phyloP scores from a whole-genome alignment of 2,797 vertebrate genomes.

The Rallus crepitans region DNA sequence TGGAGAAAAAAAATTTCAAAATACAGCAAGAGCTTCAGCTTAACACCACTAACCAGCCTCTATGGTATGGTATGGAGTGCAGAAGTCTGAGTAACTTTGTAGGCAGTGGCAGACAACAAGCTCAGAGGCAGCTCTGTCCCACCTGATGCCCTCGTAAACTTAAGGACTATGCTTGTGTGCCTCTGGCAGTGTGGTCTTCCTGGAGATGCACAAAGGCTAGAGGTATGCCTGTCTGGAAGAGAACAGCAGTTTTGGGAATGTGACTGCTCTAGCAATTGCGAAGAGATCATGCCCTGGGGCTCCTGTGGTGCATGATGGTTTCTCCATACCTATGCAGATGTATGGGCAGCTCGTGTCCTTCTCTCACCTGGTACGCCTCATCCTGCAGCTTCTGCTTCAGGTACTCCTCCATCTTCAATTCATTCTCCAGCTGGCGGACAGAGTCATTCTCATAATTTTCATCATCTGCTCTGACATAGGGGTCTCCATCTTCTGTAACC shows the following conservation, averaged over 20 bases:
- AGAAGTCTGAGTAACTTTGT: background rate
- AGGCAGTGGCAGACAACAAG: background rate
- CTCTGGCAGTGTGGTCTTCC: background rate
- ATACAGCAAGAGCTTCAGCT: background rate
- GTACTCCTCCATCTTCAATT: conserved; percentile 91
- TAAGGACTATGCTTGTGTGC: background rate
- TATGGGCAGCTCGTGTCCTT: background rate
- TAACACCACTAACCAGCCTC: background rate
- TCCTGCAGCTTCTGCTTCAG: conserved; percentile 91
- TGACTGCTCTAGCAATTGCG: background rate
- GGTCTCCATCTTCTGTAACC: conserved; percentile 81
- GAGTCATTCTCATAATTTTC: conserved; percentile 91
- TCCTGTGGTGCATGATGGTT: background rate
- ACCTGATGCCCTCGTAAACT: background rate
- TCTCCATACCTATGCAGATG: background rate
- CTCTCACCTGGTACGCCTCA: conserved; percentile 89
- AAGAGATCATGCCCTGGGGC: background rate
- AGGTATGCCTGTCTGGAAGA: background rate
- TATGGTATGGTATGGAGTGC: rapidly evolving
- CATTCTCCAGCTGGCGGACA: conserved; percentile 90
- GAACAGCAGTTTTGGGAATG: background rate
- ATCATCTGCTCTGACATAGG: conserved; percentile 81
- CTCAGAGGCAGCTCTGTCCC: background rate
- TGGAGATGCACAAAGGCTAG: background rate
- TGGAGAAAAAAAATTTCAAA: background rate